Percentiles rank a stretch among this genome's conserved stretches.
phyloP scores from a whole-genome alignment of 35 echinoderm and acorn worm genomes.

The Ophioderma brevispina region DNA sequence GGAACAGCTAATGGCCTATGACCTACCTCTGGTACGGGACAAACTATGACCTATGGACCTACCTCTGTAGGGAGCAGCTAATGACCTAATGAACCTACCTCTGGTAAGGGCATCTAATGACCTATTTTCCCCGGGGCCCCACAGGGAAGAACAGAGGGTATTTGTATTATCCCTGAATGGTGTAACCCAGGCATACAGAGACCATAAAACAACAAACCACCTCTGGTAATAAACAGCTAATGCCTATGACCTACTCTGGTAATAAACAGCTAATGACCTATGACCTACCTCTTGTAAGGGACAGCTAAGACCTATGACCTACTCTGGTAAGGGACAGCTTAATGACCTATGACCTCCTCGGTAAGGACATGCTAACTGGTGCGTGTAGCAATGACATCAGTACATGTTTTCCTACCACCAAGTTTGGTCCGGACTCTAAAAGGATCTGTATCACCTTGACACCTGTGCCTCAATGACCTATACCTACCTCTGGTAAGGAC shows the following conservation, averaged over 20 bases:
- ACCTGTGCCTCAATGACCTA: conserved; percentile 85
- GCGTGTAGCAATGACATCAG: conserved; percentile 81
- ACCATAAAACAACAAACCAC: too few species aligned
- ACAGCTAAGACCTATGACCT: too few species aligned
- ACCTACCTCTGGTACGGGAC: conserved; percentile 86
- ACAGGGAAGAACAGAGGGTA: too few species aligned
- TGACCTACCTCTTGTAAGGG: conserved; percentile 88
- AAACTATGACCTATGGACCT: too few species aligned
- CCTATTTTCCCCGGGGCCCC: too few species aligned
- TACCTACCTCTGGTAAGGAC: not conserved
- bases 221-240: conserved; percentile 80
- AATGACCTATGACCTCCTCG: not conserved
- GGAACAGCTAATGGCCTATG: too few species aligned
- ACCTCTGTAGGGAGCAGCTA: too few species aligned
- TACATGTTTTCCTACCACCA: conserved; percentile 92
- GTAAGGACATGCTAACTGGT: conserved; percentile 53
- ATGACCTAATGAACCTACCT: too few species aligned
- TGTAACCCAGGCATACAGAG: too few species aligned
- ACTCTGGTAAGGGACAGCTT: conserved; percentile 79
- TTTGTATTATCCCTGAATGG: too few species aligned
- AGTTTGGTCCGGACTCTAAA: conserved; percentile 51
- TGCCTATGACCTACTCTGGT: not conserved
- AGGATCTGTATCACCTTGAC: conserved; percentile 77
- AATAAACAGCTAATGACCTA: not conserved
- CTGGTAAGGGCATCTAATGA: too few species aligned